phyloP scores from a whole-genome alignment of 2,888 invertebrate species.

The Prenolepis imparis region DNA sequence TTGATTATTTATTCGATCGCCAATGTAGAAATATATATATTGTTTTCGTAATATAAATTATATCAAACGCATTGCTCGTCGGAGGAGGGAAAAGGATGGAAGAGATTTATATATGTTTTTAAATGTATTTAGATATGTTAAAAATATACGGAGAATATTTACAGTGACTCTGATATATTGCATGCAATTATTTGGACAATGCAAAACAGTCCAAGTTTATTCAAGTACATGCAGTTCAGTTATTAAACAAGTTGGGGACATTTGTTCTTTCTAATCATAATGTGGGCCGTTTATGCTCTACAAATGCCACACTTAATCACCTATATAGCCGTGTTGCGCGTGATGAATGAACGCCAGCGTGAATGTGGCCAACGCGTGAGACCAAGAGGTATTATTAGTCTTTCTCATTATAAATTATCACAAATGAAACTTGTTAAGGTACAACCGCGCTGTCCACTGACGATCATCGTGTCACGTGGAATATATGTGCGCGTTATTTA shows the following conservation, averaged over 20 bases:
- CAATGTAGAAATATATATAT: not conserved
- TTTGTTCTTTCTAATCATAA: constrained; percentile 52
- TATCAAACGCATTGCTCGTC: not conserved
- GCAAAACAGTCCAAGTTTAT: not conserved
- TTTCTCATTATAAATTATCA: constrained; percentile 69
- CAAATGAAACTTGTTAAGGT: constrained; percentile 62
- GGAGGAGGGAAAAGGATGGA: no score
- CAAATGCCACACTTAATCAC: constrained; percentile 62
- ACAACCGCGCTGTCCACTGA: constrained; percentile 22
- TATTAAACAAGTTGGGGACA: constrained; percentile 25
- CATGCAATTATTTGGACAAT: not conserved
- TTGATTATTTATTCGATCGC: no score
- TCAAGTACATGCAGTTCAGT: constrained; percentile 8
- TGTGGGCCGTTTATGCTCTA: constrained; percentile 55
- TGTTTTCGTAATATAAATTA: not conserved
- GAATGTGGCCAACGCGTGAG: constrained; percentile 38
- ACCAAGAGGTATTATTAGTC: constrained; percentile 68
- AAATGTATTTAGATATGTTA: no score
- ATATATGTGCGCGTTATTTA: constrained; percentile 37
- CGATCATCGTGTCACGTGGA: constrained; percentile 1
- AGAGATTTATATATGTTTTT: no score
- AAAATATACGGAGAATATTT: not conserved
- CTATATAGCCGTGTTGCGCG: constrained; percentile 22
- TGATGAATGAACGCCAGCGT: constrained; percentile 62
- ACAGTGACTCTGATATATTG: not conserved